Conservation (phyloP, 2,888 invertebrate genomes). For the Phlogophora meticulosa region DNA sequence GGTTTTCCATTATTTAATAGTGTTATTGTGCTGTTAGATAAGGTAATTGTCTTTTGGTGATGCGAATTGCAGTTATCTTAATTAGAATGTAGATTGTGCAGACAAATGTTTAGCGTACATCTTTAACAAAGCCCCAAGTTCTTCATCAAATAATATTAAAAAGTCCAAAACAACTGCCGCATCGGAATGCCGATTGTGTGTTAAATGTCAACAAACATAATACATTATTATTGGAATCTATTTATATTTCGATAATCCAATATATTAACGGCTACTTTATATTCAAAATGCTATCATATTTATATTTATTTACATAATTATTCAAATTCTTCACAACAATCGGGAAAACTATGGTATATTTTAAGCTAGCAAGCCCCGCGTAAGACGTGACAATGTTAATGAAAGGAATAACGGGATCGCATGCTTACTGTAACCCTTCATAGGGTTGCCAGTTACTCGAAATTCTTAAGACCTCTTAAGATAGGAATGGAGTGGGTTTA, state of each 20-base stretch:
- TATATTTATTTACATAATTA: slow-evolving; percentile 66
- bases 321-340: slow-evolving; percentile 57
- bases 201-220: slow-evolving; percentile 36
- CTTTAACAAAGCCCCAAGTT: no score
- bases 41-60: slow-evolving; percentile 63
- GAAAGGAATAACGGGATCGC: slow-evolving; percentile 79
- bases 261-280: slow-evolving; percentile 49
- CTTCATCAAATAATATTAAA: neutral
- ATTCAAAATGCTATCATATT: slow-evolving; percentile 47
- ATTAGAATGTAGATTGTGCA: slow-evolving; percentile 48
- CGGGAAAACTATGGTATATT: slow-evolving; percentile 63
- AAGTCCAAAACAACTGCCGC: neutral
- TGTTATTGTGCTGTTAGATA: slow-evolving; percentile 52
- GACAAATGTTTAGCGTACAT: neutral
- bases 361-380: slow-evolving; percentile 43
- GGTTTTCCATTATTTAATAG: slow-evolving; percentile 66
- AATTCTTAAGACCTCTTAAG: slow-evolving; percentile 41
- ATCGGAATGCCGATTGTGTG: slow-evolving; percentile 39
- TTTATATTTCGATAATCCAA: slow-evolving; percentile 50
- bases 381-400: slow-evolving; percentile 82
- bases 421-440: slow-evolving; percentile 53
- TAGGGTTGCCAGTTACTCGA: slow-evolving; percentile 54
- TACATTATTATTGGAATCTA: slow-evolving; percentile 42
- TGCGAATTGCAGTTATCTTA: slow-evolving; percentile 56
- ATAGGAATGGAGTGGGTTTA: slow-evolving; percentile 24